Conservation (phyloP, 2,888 invertebrate species). For the Miltochrista miniata region DNA sequence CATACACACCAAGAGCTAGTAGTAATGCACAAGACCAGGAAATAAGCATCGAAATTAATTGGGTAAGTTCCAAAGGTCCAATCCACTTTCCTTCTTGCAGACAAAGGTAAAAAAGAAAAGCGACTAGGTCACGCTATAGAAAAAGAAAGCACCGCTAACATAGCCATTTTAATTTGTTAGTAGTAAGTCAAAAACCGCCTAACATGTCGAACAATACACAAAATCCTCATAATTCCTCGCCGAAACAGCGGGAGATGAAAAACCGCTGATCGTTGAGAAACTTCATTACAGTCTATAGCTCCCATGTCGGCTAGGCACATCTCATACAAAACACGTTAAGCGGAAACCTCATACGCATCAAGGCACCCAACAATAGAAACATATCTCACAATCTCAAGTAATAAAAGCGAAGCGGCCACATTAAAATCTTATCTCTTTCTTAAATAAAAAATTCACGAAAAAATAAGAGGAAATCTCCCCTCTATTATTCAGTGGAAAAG, state of each 20-base stretch:
- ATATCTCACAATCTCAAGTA: conserved; percentile 77
- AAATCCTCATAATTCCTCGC: conserved; percentile 28
- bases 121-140: too few relatives aligned
- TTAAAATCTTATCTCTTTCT: conserved; percentile 84
- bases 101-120: too few relatives aligned
- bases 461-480: conserved; percentile 78
- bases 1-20: too few relatives aligned
- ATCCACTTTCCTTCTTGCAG: too few relatives aligned
- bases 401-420: conserved; percentile 80
- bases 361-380: conserved; percentile 71
- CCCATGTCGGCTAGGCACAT: conserved; percentile 42
- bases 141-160: too few relatives aligned
- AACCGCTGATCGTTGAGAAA: conserved; percentile 52
- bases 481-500: conserved; percentile 75
- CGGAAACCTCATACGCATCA: conserved; percentile 80
- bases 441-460: conserved; percentile 84
- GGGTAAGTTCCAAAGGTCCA: too few relatives aligned
- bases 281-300: conserved; percentile 63
- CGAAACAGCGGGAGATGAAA: conserved; percentile 42
- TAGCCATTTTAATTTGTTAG: too few relatives aligned
- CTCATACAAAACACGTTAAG: conserved; percentile 79
- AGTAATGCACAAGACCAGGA: background rate
- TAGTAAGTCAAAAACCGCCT: too few relatives aligned
- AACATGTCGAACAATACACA: background rate
- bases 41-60: too few relatives aligned